phyloP scores from a whole-genome alignment of 2,113 vertebrate species.

The Turdus rufiventris region DNA sequence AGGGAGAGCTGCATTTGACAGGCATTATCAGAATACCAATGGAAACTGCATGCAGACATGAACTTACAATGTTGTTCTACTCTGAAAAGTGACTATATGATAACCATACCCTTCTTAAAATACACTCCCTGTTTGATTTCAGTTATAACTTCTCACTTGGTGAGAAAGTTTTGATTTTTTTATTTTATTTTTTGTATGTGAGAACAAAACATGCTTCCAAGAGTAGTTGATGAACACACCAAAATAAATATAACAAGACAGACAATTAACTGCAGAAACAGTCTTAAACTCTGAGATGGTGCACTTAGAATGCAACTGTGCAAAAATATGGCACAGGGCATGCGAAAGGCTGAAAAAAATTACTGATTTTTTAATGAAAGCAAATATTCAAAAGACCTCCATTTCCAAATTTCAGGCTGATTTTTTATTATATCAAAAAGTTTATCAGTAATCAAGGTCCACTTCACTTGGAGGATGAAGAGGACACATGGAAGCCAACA shows the following conservation, averaged over 20 bases:
- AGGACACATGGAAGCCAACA: not conserved
- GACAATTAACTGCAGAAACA: not conserved
- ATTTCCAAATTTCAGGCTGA: not conserved
- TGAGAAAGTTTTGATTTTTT: not conserved
- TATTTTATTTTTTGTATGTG: not conserved
- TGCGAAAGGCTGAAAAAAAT: not conserved
- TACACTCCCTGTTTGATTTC: not conserved
- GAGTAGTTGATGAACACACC: not conserved
- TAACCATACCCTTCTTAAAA: not conserved
- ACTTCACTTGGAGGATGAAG: not conserved
- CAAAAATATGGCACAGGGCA: not conserved
- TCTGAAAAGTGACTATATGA: conserved; percentile 48
- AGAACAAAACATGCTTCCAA: not conserved
- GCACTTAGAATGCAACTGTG: not conserved
- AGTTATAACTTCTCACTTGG: not conserved
- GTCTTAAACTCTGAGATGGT: not conserved
- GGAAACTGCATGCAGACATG: conserved; percentile 43
- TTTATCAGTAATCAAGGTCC: not conserved
- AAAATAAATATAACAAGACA: not conserved
- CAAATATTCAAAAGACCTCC: not conserved
- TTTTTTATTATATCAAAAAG: not conserved
- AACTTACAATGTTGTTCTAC: conserved; percentile 40
- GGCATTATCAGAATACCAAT: conserved; percentile 55
- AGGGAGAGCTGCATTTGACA: conserved; percentile 53
- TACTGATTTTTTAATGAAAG: not conserved